Evolutionary conservation across 2,797 vertebrate species (phyloP).

Genomic region (Hybognathus amarus): DNA sequence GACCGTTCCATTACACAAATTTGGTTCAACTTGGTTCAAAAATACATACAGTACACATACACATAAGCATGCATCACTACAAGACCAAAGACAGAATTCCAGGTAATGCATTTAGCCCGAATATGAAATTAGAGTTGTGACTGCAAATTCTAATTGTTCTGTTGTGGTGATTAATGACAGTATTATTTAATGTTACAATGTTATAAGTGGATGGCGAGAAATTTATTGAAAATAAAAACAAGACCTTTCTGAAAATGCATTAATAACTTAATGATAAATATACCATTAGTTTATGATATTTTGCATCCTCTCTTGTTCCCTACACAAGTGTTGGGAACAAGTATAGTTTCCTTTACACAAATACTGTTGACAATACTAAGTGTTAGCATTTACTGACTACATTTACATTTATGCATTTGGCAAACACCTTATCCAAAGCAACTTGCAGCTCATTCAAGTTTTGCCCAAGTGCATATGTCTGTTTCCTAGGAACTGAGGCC

Average conservation of each 20-base stretch:
- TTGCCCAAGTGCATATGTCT: neutral
- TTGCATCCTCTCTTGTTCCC: neutral
- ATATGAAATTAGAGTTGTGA: neutral
- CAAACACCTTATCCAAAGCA: neutral
- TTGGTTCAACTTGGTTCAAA: neutral
- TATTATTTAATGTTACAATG: neutral
- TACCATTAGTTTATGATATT: neutral
- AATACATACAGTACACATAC: neutral
- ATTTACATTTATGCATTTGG: neutral
- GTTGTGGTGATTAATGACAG: neutral
- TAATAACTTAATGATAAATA: neutral
- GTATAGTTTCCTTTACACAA: slow-evolving; percentile 1
- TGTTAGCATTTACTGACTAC: neutral
- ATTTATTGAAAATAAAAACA: neutral
- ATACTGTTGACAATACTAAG: neutral
- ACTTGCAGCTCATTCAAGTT: neutral
- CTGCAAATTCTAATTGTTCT: neutral
- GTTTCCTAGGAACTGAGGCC: neutral
- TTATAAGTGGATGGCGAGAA: neutral
- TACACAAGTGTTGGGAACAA: neutral
- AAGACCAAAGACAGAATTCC: slow-evolving; percentile 3
- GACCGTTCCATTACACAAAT: neutral
- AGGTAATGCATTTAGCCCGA: neutral
- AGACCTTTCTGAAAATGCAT: neutral
- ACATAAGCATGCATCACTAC: slow-evolving; percentile 16